Evolutionary conservation across 2,797 vertebrate species (phyloP).

Genomic region (Mus minutoides): DNA sequence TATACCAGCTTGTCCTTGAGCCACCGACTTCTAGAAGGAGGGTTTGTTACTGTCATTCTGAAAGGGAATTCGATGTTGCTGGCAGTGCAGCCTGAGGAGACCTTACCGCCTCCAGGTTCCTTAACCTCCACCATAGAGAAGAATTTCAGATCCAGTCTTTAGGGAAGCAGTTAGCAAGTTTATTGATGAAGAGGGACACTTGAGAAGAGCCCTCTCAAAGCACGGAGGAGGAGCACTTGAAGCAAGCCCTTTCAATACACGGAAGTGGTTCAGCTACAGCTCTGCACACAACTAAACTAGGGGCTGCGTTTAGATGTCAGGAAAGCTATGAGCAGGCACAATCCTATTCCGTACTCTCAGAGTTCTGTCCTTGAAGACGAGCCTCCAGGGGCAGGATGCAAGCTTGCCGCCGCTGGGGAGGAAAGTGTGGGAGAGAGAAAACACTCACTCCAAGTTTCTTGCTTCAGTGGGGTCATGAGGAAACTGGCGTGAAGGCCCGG

Average conservation of each 20-base stretch:
- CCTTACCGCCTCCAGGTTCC: neutral
- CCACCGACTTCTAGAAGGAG: neutral
- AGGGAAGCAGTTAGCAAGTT: neutral
- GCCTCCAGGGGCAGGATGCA: neutral
- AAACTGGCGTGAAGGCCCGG: neutral
- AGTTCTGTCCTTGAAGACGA: neutral
- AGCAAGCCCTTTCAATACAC: neutral
- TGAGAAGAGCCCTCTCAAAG: neutral
- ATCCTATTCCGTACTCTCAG: neutral
- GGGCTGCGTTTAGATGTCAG: neutral
- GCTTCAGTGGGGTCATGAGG: neutral
- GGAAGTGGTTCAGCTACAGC: neutral
- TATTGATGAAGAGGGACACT: neutral
- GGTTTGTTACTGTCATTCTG: neutral
- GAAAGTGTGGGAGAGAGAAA: neutral
- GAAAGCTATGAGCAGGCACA: neutral
- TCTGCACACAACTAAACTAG: too few species aligned
- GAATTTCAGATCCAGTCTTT: neutral
- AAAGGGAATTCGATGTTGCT: neutral
- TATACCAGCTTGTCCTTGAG: neutral
- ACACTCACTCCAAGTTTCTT: neutral
- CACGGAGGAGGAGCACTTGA: neutral
- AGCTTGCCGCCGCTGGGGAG: neutral
- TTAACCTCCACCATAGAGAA: neutral
- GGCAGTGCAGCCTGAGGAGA: neutral